These are phyloP conservation scores for Phaethornis superciliosus DNA, from an alignment of 2,113 vertebrate species.

Conservation along the genomic window DNA sequence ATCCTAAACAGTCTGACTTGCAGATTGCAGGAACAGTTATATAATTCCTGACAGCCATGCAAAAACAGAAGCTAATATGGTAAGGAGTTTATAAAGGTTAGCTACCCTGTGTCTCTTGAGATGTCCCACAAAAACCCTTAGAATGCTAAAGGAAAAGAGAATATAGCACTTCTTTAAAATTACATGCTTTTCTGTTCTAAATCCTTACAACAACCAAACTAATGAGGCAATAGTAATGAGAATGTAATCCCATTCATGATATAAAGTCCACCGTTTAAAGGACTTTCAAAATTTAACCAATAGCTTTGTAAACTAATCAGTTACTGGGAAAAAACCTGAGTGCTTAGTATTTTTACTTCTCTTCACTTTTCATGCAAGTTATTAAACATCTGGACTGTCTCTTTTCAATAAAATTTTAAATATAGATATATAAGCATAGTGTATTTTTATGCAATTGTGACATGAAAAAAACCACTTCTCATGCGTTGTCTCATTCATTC, in stretches of 20 bases:
- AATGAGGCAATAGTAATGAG: not conserved
- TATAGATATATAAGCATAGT: not conserved
- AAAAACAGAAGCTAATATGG: not conserved
- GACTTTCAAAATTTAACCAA: not conserved
- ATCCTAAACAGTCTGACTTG: slow-evolving; percentile 9
- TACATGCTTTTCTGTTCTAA: not conserved
- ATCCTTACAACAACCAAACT: not conserved
- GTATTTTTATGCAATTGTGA: not conserved
- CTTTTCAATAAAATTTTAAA: not conserved
- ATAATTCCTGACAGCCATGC: not conserved
- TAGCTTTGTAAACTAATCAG: not conserved
- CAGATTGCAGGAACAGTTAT: not conserved
- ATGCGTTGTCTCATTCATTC: not conserved
- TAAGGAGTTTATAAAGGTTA: not conserved
- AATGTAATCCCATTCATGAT: not conserved
- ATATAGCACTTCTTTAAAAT: not conserved
- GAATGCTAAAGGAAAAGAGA: not conserved
- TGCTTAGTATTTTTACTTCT: not conserved
- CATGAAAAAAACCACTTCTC: not conserved
- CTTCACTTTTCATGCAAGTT: not conserved
- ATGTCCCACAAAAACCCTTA: not conserved
- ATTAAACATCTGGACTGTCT: not conserved
- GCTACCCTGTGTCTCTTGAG: not conserved
- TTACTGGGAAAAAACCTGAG: not conserved
- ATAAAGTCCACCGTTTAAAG: not conserved